These are phyloP conservation scores for Chloroceryle inda DNA, from an alignment of 2,797 vertebrate species.

Conservation along the genomic window DNA sequence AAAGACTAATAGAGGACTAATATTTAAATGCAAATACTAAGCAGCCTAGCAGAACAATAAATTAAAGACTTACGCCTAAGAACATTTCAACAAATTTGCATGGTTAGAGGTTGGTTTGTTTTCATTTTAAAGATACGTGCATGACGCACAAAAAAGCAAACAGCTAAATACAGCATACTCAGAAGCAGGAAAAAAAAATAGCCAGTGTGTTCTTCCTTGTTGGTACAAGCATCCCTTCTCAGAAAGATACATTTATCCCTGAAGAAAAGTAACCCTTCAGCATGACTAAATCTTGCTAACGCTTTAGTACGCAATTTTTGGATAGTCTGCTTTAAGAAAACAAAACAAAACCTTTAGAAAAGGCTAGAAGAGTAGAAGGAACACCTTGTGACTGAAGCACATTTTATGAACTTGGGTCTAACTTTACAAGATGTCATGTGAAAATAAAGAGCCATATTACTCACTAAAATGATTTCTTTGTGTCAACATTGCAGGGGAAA, in stretches of 20 bases:
- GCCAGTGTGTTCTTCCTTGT: not conserved
- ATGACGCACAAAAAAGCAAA: not conserved
- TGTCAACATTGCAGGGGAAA: not conserved
- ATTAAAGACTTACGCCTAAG: not conserved
- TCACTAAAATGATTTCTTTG: not conserved
- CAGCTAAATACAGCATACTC: not conserved
- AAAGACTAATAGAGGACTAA: not conserved
- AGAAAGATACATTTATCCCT: not conserved
- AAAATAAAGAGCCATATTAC: not conserved
- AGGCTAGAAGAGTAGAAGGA: not conserved
- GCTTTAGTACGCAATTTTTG: not conserved
- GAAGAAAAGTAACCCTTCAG: not conserved
- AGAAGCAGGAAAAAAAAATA: not conserved
- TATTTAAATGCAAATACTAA: not conserved
- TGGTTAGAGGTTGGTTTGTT: not conserved
- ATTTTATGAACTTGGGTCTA: accelerated
- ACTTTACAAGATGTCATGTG: not conserved
- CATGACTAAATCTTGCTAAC: not conserved
- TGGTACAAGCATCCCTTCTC: not conserved
- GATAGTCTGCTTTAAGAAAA: not conserved
- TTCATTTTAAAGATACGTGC: not conserved
- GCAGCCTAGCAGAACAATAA: not conserved
- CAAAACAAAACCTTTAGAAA: not conserved
- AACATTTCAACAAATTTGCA: not conserved
- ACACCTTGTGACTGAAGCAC: not conserved